Conservation (phyloP, 1,140 invertebrate species). For the Elymnias hypermnestra region DNA sequence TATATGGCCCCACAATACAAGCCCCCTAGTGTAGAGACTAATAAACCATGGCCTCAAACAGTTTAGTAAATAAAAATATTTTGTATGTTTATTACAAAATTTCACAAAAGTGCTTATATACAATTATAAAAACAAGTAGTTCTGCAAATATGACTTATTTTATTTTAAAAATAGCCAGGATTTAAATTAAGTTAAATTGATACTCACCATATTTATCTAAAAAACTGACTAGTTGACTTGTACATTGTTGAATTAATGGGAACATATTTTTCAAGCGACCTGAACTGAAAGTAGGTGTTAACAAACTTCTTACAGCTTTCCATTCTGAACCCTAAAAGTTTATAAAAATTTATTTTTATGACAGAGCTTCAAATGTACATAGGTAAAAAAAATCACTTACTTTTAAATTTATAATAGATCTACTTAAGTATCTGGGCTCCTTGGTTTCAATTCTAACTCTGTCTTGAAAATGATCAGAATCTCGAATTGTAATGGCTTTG, state of each 20-base stretch:
- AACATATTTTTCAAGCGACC: constrained; percentile 54
- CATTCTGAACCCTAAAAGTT: constrained; percentile 50
- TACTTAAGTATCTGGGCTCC: constrained; percentile 46
- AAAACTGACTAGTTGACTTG: constrained; percentile 44
- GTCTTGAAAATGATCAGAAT: constrained; percentile 78
- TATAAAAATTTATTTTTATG: background rate
- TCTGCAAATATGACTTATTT: no score
- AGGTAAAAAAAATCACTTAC: constrained; percentile 20
- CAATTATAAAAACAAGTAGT: no score
- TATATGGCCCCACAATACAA: no score
- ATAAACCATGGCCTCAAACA: no score
- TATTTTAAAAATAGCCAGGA: no score
- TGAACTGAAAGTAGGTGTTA: constrained; percentile 60
- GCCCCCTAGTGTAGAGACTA: no score
- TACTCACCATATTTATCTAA: constrained; percentile 48
- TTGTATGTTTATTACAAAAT: no score
- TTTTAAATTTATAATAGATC: constrained; percentile 48
- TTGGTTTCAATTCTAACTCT: constrained; percentile 43
- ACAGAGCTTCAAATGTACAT: background rate
- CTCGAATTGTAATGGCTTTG: constrained; percentile 74
- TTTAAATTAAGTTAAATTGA: no score
- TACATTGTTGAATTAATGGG: constrained; percentile 46
- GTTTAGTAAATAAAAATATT: no score
- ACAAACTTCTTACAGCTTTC: constrained; percentile 51
- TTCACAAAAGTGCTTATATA: no score